Conservation (phyloP, 2,888 invertebrate genomes). For the Anorthoa munda region DNA sequence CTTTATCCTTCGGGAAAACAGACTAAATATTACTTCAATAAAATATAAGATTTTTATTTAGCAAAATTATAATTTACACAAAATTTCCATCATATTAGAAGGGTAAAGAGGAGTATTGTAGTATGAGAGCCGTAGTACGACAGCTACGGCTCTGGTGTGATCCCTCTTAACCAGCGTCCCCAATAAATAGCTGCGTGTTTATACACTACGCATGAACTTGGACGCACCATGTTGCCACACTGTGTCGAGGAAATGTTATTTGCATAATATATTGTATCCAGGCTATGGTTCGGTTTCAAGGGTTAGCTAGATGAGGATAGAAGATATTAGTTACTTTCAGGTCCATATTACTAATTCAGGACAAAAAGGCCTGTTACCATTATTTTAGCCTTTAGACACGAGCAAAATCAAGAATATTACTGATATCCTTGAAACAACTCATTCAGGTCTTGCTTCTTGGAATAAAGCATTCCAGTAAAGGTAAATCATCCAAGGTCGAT, state of each 20-base stretch:
- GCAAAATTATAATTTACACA: not conserved
- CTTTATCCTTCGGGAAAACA: not conserved
- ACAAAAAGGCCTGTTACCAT: no score
- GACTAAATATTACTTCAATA: not conserved
- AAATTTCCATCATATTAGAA: no score
- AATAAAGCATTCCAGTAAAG: not conserved
- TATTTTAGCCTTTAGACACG: not conserved
- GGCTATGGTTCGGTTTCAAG: slow-evolving; percentile 6
- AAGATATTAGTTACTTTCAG: not conserved
- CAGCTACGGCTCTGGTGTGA: no score
- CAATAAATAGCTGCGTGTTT: slow-evolving; percentile 28
- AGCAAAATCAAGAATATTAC: not conserved
- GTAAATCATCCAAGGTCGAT: not conserved
- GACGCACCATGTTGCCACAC: slow-evolving; percentile 1
- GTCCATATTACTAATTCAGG: slow-evolving; percentile 11
- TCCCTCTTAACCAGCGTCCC: slow-evolving; percentile 28
- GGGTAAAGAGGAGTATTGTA: not conserved
- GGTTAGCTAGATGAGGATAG: slow-evolving; percentile 9
- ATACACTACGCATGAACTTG: slow-evolving; percentile 28
- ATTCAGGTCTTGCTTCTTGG: no score
- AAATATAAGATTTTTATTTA: not conserved
- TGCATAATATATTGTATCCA: slow-evolving; percentile 41
- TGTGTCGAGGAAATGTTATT: slow-evolving; percentile 41
- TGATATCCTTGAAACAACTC: not conserved
- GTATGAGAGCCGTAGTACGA: slow-evolving; percentile 9